phyloP scores from a whole-genome alignment of 2,888 invertebrate species.

The Leuctra nigra region DNA sequence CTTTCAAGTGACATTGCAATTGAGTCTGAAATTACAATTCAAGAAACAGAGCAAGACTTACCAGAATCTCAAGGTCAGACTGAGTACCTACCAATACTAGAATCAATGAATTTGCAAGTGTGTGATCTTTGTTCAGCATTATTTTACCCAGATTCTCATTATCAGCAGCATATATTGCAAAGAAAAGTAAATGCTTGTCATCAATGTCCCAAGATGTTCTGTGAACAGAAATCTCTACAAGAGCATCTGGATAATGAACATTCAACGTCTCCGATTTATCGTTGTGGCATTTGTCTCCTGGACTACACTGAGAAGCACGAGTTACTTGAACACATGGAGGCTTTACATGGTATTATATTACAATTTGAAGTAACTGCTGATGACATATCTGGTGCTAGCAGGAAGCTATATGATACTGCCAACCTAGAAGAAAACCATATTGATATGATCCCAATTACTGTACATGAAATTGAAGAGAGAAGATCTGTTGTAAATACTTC shows the following conservation, averaged over 20 bases:
- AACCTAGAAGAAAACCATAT: too few relatives aligned
- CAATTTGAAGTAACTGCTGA: neutral
- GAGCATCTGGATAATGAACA: neutral
- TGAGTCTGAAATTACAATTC: neutral
- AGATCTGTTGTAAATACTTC: too few relatives aligned
- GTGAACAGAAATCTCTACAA: neutral
- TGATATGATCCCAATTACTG: neutral
- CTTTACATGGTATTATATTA: neutral
- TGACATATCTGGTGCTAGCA: neutral
- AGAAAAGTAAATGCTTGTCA: neutral
- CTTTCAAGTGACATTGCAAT: too few relatives aligned
- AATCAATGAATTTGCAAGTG: neutral
- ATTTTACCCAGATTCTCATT: neutral
- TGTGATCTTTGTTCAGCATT: slow-evolving; percentile 1
- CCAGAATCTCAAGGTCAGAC: neutral
- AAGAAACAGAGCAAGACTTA: neutral
- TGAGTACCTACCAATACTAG: neutral
- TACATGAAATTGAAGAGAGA: too few relatives aligned
- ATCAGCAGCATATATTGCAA: neutral
- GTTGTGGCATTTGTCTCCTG: slow-evolving; percentile 18
- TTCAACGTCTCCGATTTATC: neutral
- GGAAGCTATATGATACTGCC: too few relatives aligned
- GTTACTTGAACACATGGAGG: slow-evolving; percentile 3
- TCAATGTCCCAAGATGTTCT: neutral
- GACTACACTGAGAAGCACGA: slow-evolving; percentile 1